Evolutionary conservation across 2,797 vertebrate species (phyloP), one percentile per base, ranked within the genome.

Genomic region (Cyclura pinguis): DNA sequence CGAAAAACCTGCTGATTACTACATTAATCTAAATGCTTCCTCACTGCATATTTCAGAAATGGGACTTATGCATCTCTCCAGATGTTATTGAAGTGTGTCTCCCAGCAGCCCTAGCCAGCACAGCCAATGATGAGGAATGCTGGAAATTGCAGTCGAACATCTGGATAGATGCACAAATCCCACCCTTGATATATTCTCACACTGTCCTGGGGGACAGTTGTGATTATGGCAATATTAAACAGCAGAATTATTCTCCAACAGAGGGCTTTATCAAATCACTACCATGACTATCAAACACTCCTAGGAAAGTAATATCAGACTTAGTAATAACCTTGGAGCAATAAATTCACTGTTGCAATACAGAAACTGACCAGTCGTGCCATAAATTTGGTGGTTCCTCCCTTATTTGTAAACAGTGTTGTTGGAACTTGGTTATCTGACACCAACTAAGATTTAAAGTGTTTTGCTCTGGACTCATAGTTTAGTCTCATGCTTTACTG

Each of bases 381-480:
- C 82, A 78, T 74, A 88, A 10, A 42, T 12, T 9, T 32, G 69
- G 35, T 9, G n/a, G 64, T 29, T 14, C 80, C 85, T 62, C 62
- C 0, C 38, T 88, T 73, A 35, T 77, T 90, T 18, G 6, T 77
- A 13, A 27, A 80, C n/a, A 6, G 10, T 42, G 74, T 29, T 22
- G 14, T 27, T 27, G 47, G 22, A 7, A 90, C 82, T 87, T n/a
- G 14, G 9, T 14, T 83, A 93, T 91, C 87, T 78, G 67, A 35
- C 22, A 18, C 42, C 12, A 64, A 76, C 74, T 62, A 72, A 76
- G 38, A 84, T 77, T 78, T 89, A 47, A 88, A 80, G 57, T 87
- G 76, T 64, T 1, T 38, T 86, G 22, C 6, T 84, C 47, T 0
- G 0, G 4, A 35, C 0, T 1, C n/a, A 82, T 32, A 0, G 0